phyloP scores from a whole-genome alignment of 2,113 vertebrate genomes.

The Columba livia region DNA sequence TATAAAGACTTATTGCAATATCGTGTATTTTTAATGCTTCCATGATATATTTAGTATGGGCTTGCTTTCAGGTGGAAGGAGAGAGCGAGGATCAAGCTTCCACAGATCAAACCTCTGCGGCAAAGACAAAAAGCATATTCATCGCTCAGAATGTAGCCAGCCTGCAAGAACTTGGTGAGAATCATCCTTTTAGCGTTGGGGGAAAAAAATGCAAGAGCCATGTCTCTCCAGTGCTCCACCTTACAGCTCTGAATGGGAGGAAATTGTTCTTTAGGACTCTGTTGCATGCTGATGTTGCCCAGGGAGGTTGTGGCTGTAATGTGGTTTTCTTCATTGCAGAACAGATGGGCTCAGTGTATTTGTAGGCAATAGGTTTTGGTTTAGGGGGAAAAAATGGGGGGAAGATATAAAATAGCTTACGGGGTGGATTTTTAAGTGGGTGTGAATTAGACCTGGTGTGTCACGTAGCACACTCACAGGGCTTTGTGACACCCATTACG shows the following conservation, averaged over 20 bases:
- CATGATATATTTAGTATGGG: background rate
- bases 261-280: background rate
- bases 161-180: constrained; percentile 95
- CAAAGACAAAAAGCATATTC: constrained; percentile 96
- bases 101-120: constrained; percentile 87
- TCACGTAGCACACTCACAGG: fast-evolving
- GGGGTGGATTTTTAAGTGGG: background rate
- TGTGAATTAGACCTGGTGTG: background rate
- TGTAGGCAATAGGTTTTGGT: background rate
- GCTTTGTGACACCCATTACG: fast-evolving
- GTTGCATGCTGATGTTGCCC: background rate
- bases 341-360: background rate
- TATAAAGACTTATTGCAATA: background rate
- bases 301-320: background rate
- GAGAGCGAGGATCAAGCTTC: constrained; percentile 88
- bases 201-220: background rate
- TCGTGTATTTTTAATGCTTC: background rate
- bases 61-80: constrained; percentile 82
- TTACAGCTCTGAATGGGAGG: background rate
- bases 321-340: background rate
- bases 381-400: background rate
- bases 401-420: background rate
- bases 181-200: background rate
- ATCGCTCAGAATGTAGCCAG: constrained; percentile 97
- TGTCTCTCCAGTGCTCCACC: background rate